Conservation (phyloP, 2,888 invertebrate species). For the Oscheius onirici region DNA sequence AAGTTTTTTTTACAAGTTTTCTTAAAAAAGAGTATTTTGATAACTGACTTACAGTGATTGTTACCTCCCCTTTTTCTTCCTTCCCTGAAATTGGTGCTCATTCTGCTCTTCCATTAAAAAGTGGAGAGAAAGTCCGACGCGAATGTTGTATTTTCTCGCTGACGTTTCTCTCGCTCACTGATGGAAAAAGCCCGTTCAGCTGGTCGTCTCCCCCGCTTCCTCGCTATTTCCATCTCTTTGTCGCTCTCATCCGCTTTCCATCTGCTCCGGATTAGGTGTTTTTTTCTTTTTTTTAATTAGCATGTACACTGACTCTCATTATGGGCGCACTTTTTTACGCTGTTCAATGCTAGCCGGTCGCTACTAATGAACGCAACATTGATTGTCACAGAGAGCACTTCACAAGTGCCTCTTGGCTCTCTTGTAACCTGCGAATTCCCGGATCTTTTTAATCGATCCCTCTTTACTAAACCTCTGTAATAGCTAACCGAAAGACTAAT, state of each 20-base stretch:
- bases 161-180: background rate
- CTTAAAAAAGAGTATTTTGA: too few relatives aligned
- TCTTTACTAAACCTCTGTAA: background rate
- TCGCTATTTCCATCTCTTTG: background rate
- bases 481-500: background rate
- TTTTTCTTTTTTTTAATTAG: slow-evolving; percentile 5
- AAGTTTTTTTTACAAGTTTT: slow-evolving; percentile 3
- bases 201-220: background rate
- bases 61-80: too few relatives aligned
- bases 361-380: background rate
- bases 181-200: slow-evolving; percentile 19
- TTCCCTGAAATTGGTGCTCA: too few relatives aligned
- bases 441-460: background rate
- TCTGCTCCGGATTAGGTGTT: slow-evolving; percentile 4
- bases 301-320: background rate
- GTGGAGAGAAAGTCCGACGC: too few relatives aligned
- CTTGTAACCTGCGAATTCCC: too few relatives aligned
- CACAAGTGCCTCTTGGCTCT: too few relatives aligned
- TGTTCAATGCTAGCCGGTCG: background rate
- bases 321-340: slow-evolving; percentile 5
- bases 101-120: too few relatives aligned
- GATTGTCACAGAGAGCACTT: background rate
- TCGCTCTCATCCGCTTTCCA: slow-evolving; percentile 1
- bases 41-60: too few relatives aligned
- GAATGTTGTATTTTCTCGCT: slow-evolving; percentile 19